Evolutionary conservation across 2,797 vertebrate genomes (phyloP), one percentile per base, ranked within the genome.

Genomic region (Rhodeus uyekii): DNA sequence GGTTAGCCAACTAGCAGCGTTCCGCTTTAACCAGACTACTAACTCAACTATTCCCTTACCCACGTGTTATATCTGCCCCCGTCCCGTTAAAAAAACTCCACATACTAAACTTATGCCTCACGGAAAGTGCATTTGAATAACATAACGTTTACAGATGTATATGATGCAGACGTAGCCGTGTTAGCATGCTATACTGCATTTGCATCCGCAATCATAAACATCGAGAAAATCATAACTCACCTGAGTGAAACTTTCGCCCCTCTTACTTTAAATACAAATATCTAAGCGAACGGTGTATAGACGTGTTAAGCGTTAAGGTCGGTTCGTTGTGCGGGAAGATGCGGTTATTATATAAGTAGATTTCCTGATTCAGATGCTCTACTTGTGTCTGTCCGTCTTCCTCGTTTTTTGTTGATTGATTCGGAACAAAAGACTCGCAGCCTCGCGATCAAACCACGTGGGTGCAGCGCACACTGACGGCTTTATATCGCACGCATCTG

Each of bases 401-500:
- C 89, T 87, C 88, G 84, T 76, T 84, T 86, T 91, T 95, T 95
- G n/a, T 95, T 95, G 91, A 96, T 96, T 96, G 95, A 96, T 96
- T 95, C 94, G 93, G 93, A 97, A 97, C 96, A 97, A 97, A 97
- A 96, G 96, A 96, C 94, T 94, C 95, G 92, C 95, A 95, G 96
- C 92, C 95, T 93, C 93, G 90, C 89, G 89, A 90, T 94, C 91
- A 92, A 91, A 95, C 95, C 96, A 97, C 96, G 96, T 97, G 94
- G 92, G 90, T 92, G 89, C 91, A 76, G 91, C 88, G 90, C 78
- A 81, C 84, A 63, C 81, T 84, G 78, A 58, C 36, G 24, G 50
- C 46, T 65, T 85, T 81, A 73, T 84, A 90, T 89, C 89, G 90
- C 87, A 84, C 90, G 91, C 76, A 73, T 69, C 50, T 76, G 44